phyloP scores from a whole-genome alignment of 2,888 invertebrate genomes.

The Pristionchus japonicus region DNA sequence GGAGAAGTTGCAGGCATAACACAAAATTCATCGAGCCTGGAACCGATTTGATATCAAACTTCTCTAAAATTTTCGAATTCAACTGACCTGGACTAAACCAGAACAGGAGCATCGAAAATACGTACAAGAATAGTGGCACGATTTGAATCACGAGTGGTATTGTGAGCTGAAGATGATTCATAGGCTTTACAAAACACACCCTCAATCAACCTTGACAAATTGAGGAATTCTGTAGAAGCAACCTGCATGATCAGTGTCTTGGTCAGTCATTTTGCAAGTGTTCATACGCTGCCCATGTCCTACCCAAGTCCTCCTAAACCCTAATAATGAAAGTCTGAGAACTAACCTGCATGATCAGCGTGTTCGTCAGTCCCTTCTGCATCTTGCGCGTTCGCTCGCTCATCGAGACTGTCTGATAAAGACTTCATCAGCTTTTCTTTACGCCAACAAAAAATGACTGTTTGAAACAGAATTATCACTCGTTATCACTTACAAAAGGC shows the following conservation, averaged over 20 bases:
- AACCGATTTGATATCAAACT: not conserved
- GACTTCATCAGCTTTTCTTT: not conserved
- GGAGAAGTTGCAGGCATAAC: not conserved
- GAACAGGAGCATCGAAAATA: not conserved
- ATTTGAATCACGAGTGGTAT: not conserved
- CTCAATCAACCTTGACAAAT: no score
- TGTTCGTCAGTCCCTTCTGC: not conserved
- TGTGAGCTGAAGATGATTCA: not conserved
- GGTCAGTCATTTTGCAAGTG: no score
- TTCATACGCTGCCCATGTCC: no score
- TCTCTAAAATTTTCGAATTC: not conserved
- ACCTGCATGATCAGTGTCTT: not conserved
- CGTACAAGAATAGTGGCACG: not conserved
- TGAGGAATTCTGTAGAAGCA: not conserved
- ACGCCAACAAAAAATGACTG: no score
- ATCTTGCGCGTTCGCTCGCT: not conserved
- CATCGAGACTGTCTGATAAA: not conserved
- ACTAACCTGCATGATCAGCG: no score
- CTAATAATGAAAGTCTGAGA: no score
- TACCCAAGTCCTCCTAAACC: no score
- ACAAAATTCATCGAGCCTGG: not conserved
- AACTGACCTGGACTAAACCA: not conserved
- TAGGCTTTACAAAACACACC: no score
- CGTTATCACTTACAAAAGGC: no score
- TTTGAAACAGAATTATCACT: no score